Evolutionary conservation across 2,888 invertebrate species (phyloP).

Genomic region (Pachydiplax longipennis): DNA sequence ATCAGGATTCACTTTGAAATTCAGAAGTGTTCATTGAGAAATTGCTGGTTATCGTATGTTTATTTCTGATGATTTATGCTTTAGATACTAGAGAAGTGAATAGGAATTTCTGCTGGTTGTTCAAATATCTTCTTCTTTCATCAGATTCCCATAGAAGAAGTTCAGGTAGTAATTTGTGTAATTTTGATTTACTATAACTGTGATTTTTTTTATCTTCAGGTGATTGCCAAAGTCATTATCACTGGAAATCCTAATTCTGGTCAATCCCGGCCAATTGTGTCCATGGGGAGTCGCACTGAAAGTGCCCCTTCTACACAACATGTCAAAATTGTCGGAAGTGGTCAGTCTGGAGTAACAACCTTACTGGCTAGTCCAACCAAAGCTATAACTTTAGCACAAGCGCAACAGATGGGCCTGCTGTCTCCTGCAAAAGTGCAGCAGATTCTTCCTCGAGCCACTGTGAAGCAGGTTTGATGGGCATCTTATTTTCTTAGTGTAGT

Average conservation of each 20-base stretch:
- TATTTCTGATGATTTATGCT: too few relatives aligned
- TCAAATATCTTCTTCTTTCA: too few relatives aligned
- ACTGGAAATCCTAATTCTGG: slow-evolving; percentile 54
- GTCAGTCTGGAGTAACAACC: slow-evolving; percentile 47
- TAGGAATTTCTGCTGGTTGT: too few relatives aligned
- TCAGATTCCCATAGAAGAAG: too few relatives aligned
- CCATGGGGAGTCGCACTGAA: slow-evolving; percentile 23
- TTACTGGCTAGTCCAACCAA: slow-evolving; percentile 60
- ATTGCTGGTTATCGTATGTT: too few relatives aligned
- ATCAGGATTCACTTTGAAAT: too few relatives aligned
- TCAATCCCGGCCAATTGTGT: slow-evolving; percentile 46
- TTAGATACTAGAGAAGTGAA: too few relatives aligned
- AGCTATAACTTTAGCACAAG: slow-evolving; percentile 71
- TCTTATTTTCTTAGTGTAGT: neutral
- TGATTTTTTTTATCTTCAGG: slow-evolving; percentile 50
- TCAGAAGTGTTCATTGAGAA: too few relatives aligned
- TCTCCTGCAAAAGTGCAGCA: slow-evolving; percentile 63
- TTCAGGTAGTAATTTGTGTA: neutral
- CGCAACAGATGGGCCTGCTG: slow-evolving; percentile 69
- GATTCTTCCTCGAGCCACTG: slow-evolving; percentile 58
- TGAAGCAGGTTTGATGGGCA: slow-evolving; percentile 49
- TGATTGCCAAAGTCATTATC: slow-evolving; percentile 60
- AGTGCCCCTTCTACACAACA: slow-evolving; percentile 15
- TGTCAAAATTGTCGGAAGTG: slow-evolving; percentile 43
- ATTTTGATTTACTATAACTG: neutral